Base-by-base conservation (phyloP, 2,797 vertebrate genomes). In the Artibeus jamaicensis region DNA sequence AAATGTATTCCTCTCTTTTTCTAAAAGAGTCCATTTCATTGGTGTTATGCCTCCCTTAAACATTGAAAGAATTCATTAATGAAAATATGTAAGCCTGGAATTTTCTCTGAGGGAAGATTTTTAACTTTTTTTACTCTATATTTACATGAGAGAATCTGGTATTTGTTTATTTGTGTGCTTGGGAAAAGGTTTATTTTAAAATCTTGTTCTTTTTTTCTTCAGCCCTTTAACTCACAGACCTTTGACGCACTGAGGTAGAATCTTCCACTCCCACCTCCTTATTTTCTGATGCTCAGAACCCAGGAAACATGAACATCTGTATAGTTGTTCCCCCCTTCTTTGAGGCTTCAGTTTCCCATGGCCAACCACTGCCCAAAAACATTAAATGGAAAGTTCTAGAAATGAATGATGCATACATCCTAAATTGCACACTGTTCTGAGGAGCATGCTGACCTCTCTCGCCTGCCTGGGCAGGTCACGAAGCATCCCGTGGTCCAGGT, bases 141-240 rank as follows among this genome's bases (percentile, higher is more conserved):
- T 73, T 68, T 90, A 42, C 48, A 65, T 44, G 46, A 88, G 6
- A 89, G 6, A 89, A 55, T 50, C 74, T 76, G 24, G 10, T 39
- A 84, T 89, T 67, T 93, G n/a, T 55, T 88, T 84, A 73, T 55
- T 24, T 76, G n/a, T 82, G 68, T 70, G 48, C 86, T 91, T 65
- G 44, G 19, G 37, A 86, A 94, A 5, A 6, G 3, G 5, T 26
- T 93, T 70, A 55, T 73, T 89, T 96, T 67, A 29, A 65, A 91
- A 39, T 77, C 15, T 76, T 59, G 50, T 32, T 81, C 26, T 15
- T 32, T 85, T 57, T 57, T 70, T 83, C 59, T 92, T 46, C 19
- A 46, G 4, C 0, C 11, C 71, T 86, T 77, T 65, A 50, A 76
- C 37, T 87, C 71, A 46, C n/a, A 48, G 18, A 89, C 22, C 11